These are phyloP conservation scores for Tipula confusa DNA, from an alignment of 2,888 invertebrate species.

Conservation along the genomic window DNA sequence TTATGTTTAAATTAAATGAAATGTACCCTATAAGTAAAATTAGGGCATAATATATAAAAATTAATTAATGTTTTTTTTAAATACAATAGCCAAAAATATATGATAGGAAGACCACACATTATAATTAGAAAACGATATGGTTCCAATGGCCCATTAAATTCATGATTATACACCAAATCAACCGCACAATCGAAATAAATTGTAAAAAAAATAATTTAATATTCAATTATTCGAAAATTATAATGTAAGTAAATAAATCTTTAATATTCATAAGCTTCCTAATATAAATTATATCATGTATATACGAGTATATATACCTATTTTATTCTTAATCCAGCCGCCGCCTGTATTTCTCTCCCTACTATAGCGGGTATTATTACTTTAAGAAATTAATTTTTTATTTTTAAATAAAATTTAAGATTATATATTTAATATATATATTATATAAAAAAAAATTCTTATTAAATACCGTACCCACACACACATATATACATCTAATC, in stretches of 20 bases:
- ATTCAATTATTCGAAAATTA: not conserved
- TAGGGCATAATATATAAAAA: too few relatives aligned
- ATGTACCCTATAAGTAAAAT: too few relatives aligned
- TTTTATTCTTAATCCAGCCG: too few relatives aligned
- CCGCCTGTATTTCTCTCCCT: too few relatives aligned
- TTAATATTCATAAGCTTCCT: not conserved
- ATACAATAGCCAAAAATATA: not conserved
- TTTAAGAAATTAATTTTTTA: not conserved
- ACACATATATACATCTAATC: not conserved
- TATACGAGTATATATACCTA: not conserved
- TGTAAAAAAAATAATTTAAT: slow-evolving; percentile 1
- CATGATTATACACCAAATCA: not conserved
- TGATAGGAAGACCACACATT: too few relatives aligned
- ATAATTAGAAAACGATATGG: too few relatives aligned
- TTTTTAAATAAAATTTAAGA: not conserved
- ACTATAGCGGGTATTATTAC: not conserved
- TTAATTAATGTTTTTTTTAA: too few relatives aligned
- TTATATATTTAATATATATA: too few relatives aligned
- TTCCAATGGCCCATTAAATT: not conserved
- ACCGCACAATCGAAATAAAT: not conserved
- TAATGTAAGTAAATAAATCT: not conserved
- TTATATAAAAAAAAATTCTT: not conserved
- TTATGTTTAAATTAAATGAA: too few relatives aligned
- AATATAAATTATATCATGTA: not conserved
- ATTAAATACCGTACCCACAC: not conserved